Conservation (phyloP, 2,888 invertebrate genomes). For the Rhimphoctona megacephalus region DNA sequence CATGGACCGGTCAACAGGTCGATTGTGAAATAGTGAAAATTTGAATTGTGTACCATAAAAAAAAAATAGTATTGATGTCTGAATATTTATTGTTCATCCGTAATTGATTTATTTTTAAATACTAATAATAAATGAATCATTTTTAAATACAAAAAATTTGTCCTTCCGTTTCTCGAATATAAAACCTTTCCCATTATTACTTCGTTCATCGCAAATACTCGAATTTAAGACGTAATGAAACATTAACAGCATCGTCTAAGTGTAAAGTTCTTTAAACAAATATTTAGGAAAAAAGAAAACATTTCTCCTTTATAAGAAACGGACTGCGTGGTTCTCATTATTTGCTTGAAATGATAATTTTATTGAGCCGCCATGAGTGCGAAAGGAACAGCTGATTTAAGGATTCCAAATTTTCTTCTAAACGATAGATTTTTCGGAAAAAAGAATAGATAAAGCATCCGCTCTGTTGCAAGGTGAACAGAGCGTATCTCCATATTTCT, state of each 20-base stretch:
- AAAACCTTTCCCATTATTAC: not conserved
- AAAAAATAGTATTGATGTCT: slow-evolving; percentile 10
- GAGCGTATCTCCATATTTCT: not conserved
- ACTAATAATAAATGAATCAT: not conserved
- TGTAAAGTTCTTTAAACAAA: not conserved
- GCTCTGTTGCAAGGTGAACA: no score
- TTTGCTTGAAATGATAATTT: not conserved
- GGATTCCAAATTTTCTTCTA: not conserved
- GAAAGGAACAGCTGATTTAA: not conserved
- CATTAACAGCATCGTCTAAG: not conserved
- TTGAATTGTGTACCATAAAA: slow-evolving; percentile 37
- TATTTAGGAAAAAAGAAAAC: not conserved
- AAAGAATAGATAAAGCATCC: not conserved
- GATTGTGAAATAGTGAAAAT: slow-evolving; percentile 80
- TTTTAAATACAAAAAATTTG: not conserved
- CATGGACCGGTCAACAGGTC: slow-evolving; percentile 76
- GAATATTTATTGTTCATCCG: slow-evolving; percentile 20
- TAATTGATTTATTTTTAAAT: no score
- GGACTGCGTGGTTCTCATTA: not conserved
- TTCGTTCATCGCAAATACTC: not conserved
- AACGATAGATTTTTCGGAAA: not conserved
- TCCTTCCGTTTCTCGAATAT: not conserved
- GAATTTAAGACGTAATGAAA: not conserved
- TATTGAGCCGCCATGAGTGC: not conserved
- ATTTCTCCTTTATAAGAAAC: not conserved